A percentile compares a stretch with the other conserved stretches of the same genome.
phyloP scores from a whole-genome alignment of 2,797 vertebrate genomes.

The Remorina albescens region DNA sequence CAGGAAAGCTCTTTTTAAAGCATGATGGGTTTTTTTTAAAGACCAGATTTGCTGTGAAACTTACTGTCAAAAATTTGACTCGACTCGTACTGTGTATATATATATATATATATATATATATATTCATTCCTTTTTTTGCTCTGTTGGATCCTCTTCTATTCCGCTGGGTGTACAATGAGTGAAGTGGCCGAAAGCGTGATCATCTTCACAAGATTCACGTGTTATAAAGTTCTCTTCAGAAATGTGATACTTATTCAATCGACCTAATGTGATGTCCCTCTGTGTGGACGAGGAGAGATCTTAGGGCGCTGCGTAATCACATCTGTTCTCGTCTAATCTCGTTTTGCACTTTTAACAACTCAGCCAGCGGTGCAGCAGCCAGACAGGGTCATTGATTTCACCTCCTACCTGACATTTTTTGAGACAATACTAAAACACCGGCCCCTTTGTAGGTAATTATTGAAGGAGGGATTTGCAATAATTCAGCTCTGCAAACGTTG shows the following conservation, averaged over 20 bases:
- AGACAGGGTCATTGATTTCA: conserved; percentile 38
- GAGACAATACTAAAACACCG: background rate
- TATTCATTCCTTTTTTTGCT: background rate
- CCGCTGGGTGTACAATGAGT: conserved; percentile 26
- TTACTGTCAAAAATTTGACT: too few relatives aligned
- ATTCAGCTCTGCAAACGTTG: background rate
- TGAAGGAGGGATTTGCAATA: background rate
- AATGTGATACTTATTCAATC: conserved; percentile 64
- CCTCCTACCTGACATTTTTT: conserved; percentile 17
- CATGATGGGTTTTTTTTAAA: background rate
- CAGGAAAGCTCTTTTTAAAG: background rate
- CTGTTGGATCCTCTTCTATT: background rate
- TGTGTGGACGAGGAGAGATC: conserved; percentile 45
- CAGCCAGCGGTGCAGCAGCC: conserved; percentile 19
- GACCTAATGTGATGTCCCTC: conserved; percentile 38
- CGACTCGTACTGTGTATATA: background rate
- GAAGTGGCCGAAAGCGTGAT: conserved; percentile 35
- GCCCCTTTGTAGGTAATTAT: background rate
- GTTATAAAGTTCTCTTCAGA: conserved; percentile 44
- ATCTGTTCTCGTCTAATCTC: conserved; percentile 69
- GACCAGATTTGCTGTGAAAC: too few relatives aligned
- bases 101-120: background rate
- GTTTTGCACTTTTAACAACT: conserved; percentile 59
- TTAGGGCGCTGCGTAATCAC: conserved; percentile 53
- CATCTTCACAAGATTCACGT: conserved; percentile 15